A percentile compares a stretch with the other conserved stretches of the same genome.
These are phyloP conservation scores for Dendronephthya gigantea DNA, from an alignment of 64 coral and sea anemone species.

Conservation along the genomic window DNA sequence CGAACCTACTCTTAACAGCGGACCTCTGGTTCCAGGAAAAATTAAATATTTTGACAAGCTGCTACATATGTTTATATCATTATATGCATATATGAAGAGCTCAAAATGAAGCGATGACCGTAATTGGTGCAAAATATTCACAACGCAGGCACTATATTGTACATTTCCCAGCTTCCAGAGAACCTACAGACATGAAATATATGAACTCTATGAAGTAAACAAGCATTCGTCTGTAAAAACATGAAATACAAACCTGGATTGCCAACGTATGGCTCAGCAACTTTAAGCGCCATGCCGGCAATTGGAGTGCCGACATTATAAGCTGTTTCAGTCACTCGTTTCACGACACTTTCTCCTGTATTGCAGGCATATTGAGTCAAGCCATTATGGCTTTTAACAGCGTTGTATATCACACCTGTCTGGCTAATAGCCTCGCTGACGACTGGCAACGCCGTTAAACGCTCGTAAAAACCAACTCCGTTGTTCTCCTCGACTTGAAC, in stretches of 20 bases:
- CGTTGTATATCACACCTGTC: background rate
- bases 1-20: too few relatives aligned
- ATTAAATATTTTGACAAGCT: too few relatives aligned
- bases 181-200: too few relatives aligned
- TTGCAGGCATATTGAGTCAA: constrained; percentile 6
- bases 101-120: too few relatives aligned
- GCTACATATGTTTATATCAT: too few relatives aligned
- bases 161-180: too few relatives aligned
- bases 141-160: too few relatives aligned
- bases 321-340: background rate
- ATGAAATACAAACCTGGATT: background rate
- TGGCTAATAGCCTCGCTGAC: background rate
- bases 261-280: background rate
- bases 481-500: background rate
- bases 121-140: too few relatives aligned
- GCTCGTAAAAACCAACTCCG: background rate
- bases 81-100: too few relatives aligned
- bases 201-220: background rate
- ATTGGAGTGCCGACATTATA: constrained; percentile 4
- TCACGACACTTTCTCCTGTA: constrained; percentile 4
- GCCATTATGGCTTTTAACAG: background rate
- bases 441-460: background rate
- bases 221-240: background rate
- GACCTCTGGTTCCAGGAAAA: too few relatives aligned
- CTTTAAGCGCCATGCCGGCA: background rate